Evolutionary conservation across 2,888 invertebrate genomes (phyloP).

Genomic region (Tenthredo amoena): DNA sequence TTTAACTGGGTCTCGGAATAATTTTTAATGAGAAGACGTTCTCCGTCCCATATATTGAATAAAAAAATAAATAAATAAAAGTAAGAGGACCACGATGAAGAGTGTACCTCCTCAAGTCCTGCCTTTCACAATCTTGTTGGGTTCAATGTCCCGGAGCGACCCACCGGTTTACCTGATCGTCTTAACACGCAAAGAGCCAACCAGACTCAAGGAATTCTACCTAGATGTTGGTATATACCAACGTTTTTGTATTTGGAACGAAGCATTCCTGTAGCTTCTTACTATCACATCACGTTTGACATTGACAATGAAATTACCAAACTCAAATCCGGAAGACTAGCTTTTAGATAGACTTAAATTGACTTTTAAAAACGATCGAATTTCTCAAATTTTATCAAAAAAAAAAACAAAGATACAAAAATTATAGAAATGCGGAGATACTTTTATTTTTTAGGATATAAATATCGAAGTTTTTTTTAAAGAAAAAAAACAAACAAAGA

Average conservation of each 20-base stretch:
- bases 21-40: background rate
- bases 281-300: background rate
- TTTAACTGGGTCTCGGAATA: background rate
- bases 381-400: background rate
- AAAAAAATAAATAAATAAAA: background rate
- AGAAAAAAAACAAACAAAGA: background rate
- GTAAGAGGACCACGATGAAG: conserved; percentile 38
- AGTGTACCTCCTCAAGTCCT: conserved; percentile 1
- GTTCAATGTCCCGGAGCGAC: conserved; percentile 67
- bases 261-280: background rate
- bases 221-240: background rate
- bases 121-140: conserved; percentile 69
- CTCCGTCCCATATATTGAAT: background rate
- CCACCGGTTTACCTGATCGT: conserved; percentile 57
- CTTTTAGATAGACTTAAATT: background rate
- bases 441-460: background rate
- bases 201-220: background rate
- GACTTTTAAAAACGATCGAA: background rate
- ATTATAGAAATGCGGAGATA: background rate
- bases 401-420: background rate
- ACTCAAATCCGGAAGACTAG: background rate
- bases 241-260: background rate
- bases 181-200: conserved; percentile 49
- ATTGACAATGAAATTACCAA: background rate
- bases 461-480: background rate